Evolutionary conservation across 2,888 invertebrate species (phyloP).

Genomic region (Watsonalla binaria): DNA sequence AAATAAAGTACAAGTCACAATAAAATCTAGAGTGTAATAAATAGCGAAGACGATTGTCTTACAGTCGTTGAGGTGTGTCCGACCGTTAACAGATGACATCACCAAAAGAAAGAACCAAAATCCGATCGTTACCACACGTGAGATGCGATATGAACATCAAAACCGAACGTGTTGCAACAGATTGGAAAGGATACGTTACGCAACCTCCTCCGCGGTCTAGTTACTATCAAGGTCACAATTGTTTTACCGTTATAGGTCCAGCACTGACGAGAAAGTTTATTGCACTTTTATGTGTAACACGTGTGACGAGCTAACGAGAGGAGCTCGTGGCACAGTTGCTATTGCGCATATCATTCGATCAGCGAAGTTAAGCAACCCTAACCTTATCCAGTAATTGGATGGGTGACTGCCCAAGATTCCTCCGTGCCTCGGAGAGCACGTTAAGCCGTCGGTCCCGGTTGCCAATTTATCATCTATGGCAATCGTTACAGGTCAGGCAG

Average conservation of each 20-base stretch:
- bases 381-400: no score
- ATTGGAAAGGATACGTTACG: constrained; percentile 1
- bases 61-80: background rate
- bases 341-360: no score
- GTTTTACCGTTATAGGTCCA: background rate
- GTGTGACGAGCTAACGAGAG: background rate
- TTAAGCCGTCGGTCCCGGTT: no score
- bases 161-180: background rate
- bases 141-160: background rate
- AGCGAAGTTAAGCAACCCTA: no score
- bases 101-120: background rate
- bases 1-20: no score
- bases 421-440: no score
- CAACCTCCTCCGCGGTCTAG: background rate
- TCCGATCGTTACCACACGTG: background rate
- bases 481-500: no score
- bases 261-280: background rate
- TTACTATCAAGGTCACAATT: background rate
- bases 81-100: background rate
- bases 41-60: no score
- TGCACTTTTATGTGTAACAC: background rate
- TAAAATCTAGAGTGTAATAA: no score
- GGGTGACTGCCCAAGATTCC: no score
- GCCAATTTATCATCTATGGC: no score
- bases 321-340: no score